These are phyloP conservation scores for Centruroides sculpturatus DNA, from an alignment of 1,140 invertebrate genomes.

Conservation along the genomic window DNA sequence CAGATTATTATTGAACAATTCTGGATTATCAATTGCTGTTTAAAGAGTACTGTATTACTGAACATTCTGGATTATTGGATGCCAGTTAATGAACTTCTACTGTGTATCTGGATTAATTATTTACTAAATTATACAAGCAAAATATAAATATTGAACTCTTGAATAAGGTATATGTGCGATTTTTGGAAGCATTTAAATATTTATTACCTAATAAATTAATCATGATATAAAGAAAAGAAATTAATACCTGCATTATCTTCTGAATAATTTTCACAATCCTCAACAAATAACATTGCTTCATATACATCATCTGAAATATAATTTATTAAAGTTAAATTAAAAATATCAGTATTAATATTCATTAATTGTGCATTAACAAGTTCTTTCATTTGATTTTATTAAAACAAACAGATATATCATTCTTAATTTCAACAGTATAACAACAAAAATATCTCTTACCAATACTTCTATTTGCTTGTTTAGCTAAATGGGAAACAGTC, in stretches of 20 bases:
- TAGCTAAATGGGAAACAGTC: conserved; percentile 53
- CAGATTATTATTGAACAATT: neutral
- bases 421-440: too few species aligned
- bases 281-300: conserved; percentile 48
- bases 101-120: too few species aligned
- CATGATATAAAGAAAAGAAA: neutral
- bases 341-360: neutral
- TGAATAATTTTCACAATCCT: conserved; percentile 39
- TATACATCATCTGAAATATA: conserved; percentile 44
- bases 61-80: neutral
- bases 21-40: too few species aligned
- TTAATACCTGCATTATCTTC: conserved; percentile 23
- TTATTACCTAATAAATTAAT: neutral
- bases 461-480: conserved; percentile 38
- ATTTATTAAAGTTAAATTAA: neutral
- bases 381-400: too few species aligned
- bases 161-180: too few species aligned
- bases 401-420: too few species aligned
- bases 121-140: too few species aligned
- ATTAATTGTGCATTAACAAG: too few species aligned
- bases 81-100: too few species aligned
- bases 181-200: neutral
- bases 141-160: too few species aligned
- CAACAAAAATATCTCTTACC: conserved; percentile 23
- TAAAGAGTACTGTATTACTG: too few species aligned